Percentiles rank a stretch among this genome's conserved stretches.
These are phyloP conservation scores for Thripadectes ignobilis DNA, from an alignment of 2,797 vertebrate species.

Conservation along the genomic window DNA sequence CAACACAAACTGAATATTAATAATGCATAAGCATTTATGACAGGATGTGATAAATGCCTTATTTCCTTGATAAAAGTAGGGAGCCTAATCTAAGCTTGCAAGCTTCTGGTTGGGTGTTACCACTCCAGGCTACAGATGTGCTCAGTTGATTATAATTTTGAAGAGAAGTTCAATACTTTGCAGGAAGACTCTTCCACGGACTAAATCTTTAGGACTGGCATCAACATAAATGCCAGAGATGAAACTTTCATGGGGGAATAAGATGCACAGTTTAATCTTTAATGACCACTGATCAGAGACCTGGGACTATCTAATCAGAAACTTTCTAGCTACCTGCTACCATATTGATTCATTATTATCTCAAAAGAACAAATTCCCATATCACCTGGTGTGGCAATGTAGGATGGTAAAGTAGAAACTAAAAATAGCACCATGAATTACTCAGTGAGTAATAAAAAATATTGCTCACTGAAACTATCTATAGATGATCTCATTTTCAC, in stretches of 20 bases:
- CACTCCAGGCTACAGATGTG: neutral
- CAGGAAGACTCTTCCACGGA: neutral
- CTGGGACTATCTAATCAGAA: neutral
- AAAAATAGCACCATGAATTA: neutral
- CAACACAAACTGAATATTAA: neutral
- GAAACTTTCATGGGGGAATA: neutral
- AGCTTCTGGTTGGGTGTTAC: neutral
- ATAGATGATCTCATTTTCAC: neutral
- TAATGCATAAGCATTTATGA: neutral
- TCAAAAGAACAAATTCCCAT: neutral
- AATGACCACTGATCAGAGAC: neutral
- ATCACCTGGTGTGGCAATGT: accelerated
- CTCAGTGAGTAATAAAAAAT: neutral
- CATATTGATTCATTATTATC: neutral
- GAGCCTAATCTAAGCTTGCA: neutral
- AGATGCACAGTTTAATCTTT: neutral
- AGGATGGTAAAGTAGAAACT: neutral
- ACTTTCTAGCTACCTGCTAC: neutral
- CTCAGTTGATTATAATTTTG: neutral
- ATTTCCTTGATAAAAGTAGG: neutral
- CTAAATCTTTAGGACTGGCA: neutral
- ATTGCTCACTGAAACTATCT: neutral
- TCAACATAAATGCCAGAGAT: neutral
- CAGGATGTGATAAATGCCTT: neutral
- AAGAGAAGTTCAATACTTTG: neutral